Conservation (phyloP, 2,888 invertebrate species). For the Cryptophagus acutangulus region DNA sequence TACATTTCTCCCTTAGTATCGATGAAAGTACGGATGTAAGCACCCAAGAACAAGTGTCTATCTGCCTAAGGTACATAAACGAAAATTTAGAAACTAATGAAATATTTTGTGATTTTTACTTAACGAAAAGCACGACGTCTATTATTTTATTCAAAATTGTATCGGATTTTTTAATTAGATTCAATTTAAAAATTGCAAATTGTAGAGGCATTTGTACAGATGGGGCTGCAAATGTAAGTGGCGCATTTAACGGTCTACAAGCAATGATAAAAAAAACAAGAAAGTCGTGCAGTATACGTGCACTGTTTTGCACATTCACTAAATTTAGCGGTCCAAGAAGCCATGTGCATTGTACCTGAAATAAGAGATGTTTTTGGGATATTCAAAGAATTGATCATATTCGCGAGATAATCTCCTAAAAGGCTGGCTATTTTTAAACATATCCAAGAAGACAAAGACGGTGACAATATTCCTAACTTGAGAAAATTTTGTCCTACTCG, state of each 20-base stretch:
- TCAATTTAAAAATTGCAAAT: no score
- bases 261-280: constrained; percentile 3
- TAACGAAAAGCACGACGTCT: no score
- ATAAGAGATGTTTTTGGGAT: neutral
- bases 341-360: neutral
- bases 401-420: neutral
- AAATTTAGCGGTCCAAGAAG: constrained; percentile 10
- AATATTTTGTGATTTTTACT: no score
- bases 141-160: no score
- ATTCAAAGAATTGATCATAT: neutral
- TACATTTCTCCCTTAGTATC: no score
- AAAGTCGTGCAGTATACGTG: constrained; percentile 8
- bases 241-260: constrained; percentile 6
- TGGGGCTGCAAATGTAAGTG: constrained; percentile 10
- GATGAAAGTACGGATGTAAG: no score
- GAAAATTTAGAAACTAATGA: no score
- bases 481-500: constrained; percentile 11
- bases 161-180: no score
- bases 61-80: no score
- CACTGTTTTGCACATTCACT: constrained; percentile 9
- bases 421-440: neutral
- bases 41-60: no score
- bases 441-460: neutral
- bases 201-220: no score
- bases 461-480: neutral